Evolutionary conservation across 2,797 vertebrate genomes (phyloP).

Genomic region (Intellagama lesueurii): DNA sequence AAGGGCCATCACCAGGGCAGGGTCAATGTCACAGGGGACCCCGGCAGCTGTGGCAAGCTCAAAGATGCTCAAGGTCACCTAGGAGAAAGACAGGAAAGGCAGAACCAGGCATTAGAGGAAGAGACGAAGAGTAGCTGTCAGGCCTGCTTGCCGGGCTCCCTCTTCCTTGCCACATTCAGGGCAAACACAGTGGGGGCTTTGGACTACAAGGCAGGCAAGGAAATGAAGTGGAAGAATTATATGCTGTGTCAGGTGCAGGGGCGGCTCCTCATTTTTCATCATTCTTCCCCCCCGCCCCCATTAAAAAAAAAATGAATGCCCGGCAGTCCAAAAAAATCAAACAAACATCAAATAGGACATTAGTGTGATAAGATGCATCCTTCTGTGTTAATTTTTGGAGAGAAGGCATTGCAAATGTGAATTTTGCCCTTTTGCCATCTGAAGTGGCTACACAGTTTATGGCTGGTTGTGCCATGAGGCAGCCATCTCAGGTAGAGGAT

Average conservation of each 20-base stretch:
- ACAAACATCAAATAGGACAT: neutral
- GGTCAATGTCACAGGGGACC: conserved; percentile 88
- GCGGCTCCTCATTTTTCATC: neutral
- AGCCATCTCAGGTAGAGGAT: neutral
- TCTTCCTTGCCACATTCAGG: neutral
- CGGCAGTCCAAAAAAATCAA: neutral
- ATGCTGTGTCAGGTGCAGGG: neutral
- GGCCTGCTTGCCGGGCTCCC: too few relatives aligned
- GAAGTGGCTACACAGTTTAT: neutral
- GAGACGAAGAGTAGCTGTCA: neutral
- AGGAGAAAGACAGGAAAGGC: conserved; percentile 14
- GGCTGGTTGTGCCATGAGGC: neutral
- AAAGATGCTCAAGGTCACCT: conserved; percentile 89
- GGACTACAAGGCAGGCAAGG: neutral
- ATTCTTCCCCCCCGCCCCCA: neutral
- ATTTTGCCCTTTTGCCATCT: neutral
- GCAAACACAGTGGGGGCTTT: too few relatives aligned
- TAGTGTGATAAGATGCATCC: neutral
- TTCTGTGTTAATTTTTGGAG: neutral
- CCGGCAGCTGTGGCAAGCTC: conserved; percentile 91
- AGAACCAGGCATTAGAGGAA: neutral
- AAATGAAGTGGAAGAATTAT: neutral
- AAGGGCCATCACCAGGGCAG: conserved; percentile 86
- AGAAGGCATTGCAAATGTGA: neutral
- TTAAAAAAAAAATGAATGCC: neutral